These are phyloP conservation scores for Cephus pygmeus DNA, from an alignment of 2,888 invertebrate species.

Conservation along the genomic window DNA sequence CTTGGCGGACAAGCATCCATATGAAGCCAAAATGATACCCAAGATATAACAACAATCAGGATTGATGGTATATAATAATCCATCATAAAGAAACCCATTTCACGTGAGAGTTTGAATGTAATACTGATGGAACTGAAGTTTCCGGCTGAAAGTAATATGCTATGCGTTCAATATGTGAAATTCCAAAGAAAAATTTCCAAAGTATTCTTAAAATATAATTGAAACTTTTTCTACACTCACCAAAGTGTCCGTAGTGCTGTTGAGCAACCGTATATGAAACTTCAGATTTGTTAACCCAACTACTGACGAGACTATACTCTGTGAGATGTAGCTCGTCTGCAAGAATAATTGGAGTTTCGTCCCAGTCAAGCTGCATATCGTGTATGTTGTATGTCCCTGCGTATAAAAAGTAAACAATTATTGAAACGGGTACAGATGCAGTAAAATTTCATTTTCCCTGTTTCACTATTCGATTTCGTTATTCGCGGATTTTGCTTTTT, in stretches of 20 bases:
- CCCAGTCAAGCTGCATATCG: constrained; percentile 81
- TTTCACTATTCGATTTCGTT: background rate
- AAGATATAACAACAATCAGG: constrained; percentile 86
- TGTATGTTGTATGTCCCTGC: constrained; percentile 86
- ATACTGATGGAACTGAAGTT: constrained; percentile 85
- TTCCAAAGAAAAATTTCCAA: background rate
- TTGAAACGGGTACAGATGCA: background rate
- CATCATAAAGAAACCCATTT: constrained; percentile 89
- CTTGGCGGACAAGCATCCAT: constrained; percentile 87
- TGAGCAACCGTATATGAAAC: constrained; percentile 77
- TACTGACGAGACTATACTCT: constrained; percentile 79
- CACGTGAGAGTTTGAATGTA: constrained; percentile 81
- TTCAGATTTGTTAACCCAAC: constrained; percentile 78
- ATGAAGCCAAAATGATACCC: constrained; percentile 92
- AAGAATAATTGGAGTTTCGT: constrained; percentile 78
- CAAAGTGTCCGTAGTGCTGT: constrained; percentile 78
- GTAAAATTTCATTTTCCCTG: background rate
- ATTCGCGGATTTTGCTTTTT: background rate
- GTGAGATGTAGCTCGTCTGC: constrained; percentile 83
- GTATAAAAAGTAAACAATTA: background rate
- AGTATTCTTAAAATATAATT: background rate
- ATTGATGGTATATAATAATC: constrained; percentile 90
- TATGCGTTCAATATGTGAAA: background rate
- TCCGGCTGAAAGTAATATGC: constrained; percentile 72
- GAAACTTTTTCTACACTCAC: constrained; percentile 63